Percentiles rank a stretch among this genome's conserved stretches.
Conservation (phyloP, 2,797 vertebrate genomes). For the Petrocephalus sullivani region DNA sequence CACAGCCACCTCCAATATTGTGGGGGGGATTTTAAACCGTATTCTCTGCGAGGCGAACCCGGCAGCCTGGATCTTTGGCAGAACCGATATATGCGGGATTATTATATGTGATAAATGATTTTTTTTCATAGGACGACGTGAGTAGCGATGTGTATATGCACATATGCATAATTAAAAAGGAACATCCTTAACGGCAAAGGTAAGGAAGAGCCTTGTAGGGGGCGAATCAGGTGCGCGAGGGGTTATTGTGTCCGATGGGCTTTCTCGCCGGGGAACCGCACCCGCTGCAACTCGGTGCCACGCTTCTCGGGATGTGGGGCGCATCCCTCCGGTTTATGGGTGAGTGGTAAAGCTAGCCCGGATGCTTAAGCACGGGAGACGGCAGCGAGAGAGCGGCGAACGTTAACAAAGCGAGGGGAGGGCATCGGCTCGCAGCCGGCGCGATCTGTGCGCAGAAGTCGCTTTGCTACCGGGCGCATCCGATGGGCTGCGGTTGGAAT, state of each 20-base stretch:
- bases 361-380: neutral
- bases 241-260: neutral
- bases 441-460: neutral
- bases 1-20: conserved; percentile 54
- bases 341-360: neutral
- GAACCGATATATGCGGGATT: conserved; percentile 53
- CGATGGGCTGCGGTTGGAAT: neutral
- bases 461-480: neutral
- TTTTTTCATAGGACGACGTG: conserved; percentile 50
- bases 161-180: neutral
- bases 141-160: conserved; percentile 15
- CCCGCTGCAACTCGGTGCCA: conserved; percentile 2
- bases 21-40: conserved; percentile 44
- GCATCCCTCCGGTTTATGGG: neutral
- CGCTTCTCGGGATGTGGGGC: neutral
- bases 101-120: conserved; percentile 45
- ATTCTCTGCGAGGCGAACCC: conserved; percentile 30
- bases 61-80: conserved; percentile 50
- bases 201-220: conserved; percentile 11
- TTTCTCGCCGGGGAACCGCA: neutral
- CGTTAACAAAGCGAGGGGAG: neutral
- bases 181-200: conserved; percentile 13
- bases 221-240: neutral
- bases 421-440: neutral
- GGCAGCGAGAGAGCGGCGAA: neutral